A percentile compares a stretch with the other conserved stretches of the same genome.
These are phyloP conservation scores for Macrochelys suwanniensis DNA, from an alignment of 2,797 vertebrate genomes.

Conservation along the genomic window DNA sequence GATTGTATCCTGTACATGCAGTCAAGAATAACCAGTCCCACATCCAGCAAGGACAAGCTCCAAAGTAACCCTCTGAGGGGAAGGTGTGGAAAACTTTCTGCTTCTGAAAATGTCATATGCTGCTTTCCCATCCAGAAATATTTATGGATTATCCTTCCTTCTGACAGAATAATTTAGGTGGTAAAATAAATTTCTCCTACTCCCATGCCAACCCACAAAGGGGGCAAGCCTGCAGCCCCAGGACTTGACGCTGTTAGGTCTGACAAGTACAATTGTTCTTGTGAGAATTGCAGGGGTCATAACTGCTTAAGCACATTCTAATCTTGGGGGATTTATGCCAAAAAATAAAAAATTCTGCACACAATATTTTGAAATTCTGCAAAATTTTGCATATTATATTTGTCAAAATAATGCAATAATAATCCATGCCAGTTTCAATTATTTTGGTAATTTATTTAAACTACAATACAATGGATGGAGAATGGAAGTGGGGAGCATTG, in stretches of 20 bases:
- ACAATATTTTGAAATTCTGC: no score
- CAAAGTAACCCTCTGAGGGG: not conserved
- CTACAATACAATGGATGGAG: no score
- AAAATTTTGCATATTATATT: no score
- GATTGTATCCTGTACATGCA: not conserved
- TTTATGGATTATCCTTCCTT: not conserved
- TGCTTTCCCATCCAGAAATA: no score
- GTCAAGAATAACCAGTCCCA: not conserved
- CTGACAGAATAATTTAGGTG: not conserved
- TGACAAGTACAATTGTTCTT: not conserved
- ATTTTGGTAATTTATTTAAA: no score
- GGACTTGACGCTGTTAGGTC: not conserved
- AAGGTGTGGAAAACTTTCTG: not conserved
- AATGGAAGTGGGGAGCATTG: no score
- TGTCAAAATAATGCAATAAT: no score
- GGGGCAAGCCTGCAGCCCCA: not conserved
- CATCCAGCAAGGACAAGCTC: not conserved
- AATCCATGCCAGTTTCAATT: no score
- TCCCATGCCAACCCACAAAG: not conserved
- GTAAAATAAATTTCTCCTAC: accelerated
- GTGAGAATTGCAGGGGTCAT: not conserved
- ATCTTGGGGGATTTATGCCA: not conserved
- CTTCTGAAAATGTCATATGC: not conserved
- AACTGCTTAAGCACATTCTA: not conserved
- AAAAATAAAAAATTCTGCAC: no score